Evolutionary conservation across 2,888 invertebrate genomes (phyloP).

Genomic region (Conomelus anceps): DNA sequence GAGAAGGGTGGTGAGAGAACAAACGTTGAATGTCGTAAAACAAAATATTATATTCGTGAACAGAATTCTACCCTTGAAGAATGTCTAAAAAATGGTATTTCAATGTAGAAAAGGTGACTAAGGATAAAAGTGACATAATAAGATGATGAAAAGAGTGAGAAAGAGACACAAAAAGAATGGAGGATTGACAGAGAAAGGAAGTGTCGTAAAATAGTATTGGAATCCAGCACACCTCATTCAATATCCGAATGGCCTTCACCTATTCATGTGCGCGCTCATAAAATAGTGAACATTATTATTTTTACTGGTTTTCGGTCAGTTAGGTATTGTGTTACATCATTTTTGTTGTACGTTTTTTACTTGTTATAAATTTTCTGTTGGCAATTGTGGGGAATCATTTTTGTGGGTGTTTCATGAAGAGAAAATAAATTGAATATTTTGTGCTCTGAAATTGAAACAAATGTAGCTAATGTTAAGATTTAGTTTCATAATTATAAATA

Average conservation of each 20-base stretch:
- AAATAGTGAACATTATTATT: neutral
- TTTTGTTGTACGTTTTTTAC: neutral
- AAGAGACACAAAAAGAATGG: neutral
- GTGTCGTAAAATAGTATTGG: neutral
- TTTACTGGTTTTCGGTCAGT: neutral
- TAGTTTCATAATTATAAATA: too few relatives aligned
- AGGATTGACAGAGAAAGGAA: neutral
- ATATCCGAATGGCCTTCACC: neutral
- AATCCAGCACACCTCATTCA: neutral
- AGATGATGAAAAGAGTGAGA: neutral
- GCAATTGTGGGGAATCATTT: neutral
- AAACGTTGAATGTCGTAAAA: too few relatives aligned
- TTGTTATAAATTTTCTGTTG: neutral
- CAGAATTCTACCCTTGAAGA: too few relatives aligned
- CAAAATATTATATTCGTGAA: too few relatives aligned
- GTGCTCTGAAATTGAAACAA: too few relatives aligned
- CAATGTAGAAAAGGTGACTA: too few relatives aligned
- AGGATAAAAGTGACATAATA: neutral
- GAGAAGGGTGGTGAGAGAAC: too few relatives aligned
- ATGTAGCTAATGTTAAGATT: too few relatives aligned
- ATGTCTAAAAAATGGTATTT: too few relatives aligned
- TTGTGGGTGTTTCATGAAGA: too few relatives aligned
- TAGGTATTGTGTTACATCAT: neutral
- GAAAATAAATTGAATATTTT: too few relatives aligned
- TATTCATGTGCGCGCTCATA: neutral